Base-by-base conservation (phyloP, 2,888 invertebrate species). In the Lasius fuliginosus region DNA sequence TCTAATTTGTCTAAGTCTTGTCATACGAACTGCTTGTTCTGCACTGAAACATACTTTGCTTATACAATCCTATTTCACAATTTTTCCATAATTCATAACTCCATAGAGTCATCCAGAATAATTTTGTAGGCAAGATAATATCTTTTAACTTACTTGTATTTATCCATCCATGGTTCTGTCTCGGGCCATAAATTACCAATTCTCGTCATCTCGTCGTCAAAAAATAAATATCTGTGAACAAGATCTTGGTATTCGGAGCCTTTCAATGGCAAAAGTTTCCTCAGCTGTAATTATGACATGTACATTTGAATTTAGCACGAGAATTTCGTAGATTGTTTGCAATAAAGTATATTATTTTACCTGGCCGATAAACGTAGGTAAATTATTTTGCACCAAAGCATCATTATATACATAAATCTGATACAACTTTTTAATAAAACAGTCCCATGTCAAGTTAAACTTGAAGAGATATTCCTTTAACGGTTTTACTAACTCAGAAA, bases 351-450 rank as follows among this genome's bases (percentile, higher is more conserved):
- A 40, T 12, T 15, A 53, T 68, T 82, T 94, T 90, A 96, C 95
- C 93, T 96, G 95, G 81, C 95, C 94, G 85, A 96, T 95, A 91
- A 96, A 95, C 27, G 95, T 93, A 85, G 96, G 96, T 75, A 96
- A 94, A 93, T 95, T 96, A 88, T 95, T 96, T 90, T 96, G 96
- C 86, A 96, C 95, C 73, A 96, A 94, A 65, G 96, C 95, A 93
- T 96, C 96, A 62, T 95, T 95, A 86, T 94, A 95, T 67, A 95
- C 94, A 86, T 93, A 94, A 86, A 92, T 96, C 85, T 97, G 97
- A 94, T 97, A 97, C 87, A 97, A 95, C 91, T 96, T 96, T 91
- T 97, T 96, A 94, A 97, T 97, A 86, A 97, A 96, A 90, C 96
- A 95, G 90, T 96, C 96, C 97, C 97, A 97, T 8, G 96, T 96